Conservation (phyloP, 2,113 vertebrate genomes). For the Malurus melanocephalus region DNA sequence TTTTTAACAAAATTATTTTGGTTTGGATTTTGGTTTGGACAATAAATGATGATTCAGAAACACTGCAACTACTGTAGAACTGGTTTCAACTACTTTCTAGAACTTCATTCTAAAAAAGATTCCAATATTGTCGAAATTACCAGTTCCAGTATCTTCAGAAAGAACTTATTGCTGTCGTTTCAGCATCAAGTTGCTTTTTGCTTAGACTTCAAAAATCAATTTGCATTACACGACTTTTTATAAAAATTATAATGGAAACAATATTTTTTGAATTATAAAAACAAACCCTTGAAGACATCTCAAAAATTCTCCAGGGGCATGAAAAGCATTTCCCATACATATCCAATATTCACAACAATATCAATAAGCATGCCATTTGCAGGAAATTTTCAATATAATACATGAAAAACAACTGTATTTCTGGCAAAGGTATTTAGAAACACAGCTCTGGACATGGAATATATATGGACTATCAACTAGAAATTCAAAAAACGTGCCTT, state of each 20-base stretch:
- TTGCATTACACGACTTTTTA: neutral
- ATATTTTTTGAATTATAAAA: slow-evolving; percentile 1
- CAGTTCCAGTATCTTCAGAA: neutral
- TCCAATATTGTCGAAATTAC: neutral
- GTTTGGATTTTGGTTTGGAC: neutral
- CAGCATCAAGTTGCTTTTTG: neutral
- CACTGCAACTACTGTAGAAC: neutral
- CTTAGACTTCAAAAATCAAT: neutral
- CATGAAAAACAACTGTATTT: neutral
- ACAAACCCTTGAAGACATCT: neutral
- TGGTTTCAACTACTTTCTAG: neutral
- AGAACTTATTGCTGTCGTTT: neutral
- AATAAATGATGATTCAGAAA: neutral
- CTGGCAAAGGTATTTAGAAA: slow-evolving; percentile 25
- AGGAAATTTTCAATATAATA: slow-evolving; percentile 29
- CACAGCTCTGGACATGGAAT: neutral
- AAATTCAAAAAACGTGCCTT: slow-evolving; percentile 12
- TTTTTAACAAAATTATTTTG: neutral
- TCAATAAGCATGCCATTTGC: neutral
- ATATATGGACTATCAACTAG: slow-evolving; percentile 17
- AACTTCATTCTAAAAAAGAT: neutral
- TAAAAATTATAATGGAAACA: neutral
- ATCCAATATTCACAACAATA: slow-evolving; percentile 1
- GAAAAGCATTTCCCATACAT: slow-evolving; percentile 6
- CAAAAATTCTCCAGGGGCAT: slow-evolving; percentile 1